Conservation (phyloP, 2,888 invertebrate genomes). For the Tipula helvola region DNA sequence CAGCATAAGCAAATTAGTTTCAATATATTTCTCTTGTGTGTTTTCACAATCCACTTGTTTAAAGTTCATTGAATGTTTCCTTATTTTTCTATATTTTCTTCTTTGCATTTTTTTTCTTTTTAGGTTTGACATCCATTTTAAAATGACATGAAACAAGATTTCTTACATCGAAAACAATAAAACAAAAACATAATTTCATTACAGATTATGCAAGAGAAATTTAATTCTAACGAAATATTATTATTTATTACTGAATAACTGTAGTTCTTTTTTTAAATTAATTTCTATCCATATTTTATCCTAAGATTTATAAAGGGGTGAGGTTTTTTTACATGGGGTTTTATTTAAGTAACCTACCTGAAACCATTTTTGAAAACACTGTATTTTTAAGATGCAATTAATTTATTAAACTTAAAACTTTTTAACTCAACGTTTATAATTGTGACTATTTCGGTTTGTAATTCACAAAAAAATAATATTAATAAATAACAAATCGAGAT, state of each 20-base stretch:
- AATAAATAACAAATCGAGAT: not conserved
- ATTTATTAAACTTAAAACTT: not conserved
- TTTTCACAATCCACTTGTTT: not conserved
- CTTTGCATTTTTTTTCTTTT: not conserved
- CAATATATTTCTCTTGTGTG: not conserved
- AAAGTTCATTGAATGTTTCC: constrained; percentile 4
- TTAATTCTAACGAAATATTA: not conserved
- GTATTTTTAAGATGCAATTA: not conserved
- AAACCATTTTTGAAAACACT: not conserved
- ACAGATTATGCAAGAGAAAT: not conserved
- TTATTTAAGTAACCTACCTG: not conserved
- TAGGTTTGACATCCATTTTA: not conserved
- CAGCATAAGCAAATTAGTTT: not conserved
- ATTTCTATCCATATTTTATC: not conserved
- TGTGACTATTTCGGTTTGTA: not conserved
- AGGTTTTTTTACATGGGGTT: not conserved
- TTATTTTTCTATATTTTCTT: not conserved
- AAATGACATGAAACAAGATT: not conserved
- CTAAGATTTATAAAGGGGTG: not conserved
- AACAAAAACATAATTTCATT: not conserved
- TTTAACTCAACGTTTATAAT: not conserved
- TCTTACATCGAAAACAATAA: not conserved
- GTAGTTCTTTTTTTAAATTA: not conserved
- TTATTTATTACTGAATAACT: not conserved
- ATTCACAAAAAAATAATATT: not conserved